These are phyloP conservation scores for Prunella himalayana DNA, from an alignment of 2,113 vertebrate species.

Conservation along the genomic window DNA sequence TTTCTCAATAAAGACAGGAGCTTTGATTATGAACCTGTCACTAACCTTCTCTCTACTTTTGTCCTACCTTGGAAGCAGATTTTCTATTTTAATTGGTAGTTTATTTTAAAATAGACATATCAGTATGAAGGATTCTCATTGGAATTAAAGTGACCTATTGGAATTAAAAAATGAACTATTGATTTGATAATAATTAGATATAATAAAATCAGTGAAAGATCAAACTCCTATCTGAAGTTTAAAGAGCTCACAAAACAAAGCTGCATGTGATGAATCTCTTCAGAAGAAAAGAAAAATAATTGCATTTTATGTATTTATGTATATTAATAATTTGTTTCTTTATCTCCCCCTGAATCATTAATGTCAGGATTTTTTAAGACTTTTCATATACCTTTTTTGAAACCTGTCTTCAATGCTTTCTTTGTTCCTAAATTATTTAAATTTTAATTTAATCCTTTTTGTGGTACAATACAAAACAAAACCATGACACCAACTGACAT, in stretches of 20 bases:
- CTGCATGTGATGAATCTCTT: neutral
- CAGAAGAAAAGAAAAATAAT: neutral
- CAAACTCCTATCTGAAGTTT: neutral
- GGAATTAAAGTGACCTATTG: neutral
- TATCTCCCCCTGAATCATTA: neutral
- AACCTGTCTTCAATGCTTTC: neutral
- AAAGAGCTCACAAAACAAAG: neutral
- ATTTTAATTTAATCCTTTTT: neutral
- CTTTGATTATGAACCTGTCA: slow-evolving; percentile 31
- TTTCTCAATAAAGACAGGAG: neutral
- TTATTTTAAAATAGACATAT: slow-evolving; percentile 20
- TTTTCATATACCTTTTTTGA: neutral
- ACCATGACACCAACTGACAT: neutral
- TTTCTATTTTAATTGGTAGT: neutral
- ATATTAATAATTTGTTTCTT: neutral
- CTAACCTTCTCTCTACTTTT: slow-evolving; percentile 31
- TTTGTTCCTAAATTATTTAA: neutral
- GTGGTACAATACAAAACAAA: neutral
- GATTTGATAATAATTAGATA: neutral
- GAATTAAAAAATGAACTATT: slow-evolving; percentile 19
- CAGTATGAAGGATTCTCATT: neutral
- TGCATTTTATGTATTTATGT: neutral
- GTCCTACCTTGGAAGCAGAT: neutral
- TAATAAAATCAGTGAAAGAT: neutral
- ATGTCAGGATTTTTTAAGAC: neutral